Evolutionary conservation across 2,888 invertebrate genomes (phyloP), one percentile per base, ranked within the genome.

Genomic region (Gisinianus flammeolus): DNA sequence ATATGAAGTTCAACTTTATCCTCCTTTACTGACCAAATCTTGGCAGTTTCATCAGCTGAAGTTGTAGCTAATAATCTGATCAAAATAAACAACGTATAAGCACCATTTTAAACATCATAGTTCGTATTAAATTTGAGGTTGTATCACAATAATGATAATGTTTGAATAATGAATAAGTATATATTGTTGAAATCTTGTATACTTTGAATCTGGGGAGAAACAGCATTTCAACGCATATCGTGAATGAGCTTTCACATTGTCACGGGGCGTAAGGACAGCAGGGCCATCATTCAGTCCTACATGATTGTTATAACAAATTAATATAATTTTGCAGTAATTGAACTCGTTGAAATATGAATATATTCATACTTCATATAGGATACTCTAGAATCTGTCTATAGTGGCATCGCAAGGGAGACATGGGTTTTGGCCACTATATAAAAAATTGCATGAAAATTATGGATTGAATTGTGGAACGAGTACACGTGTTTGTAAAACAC

Each of bases 141-240:
- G n/a, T n/a, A n/a, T n/a, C n/a, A n/a, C n/a, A n/a, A n/a, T n/a
- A n/a, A n/a, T n/a, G n/a, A n/a, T n/a, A n/a, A n/a, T n/a, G n/a
- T n/a, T n/a, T n/a, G n/a, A 28, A 58, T 19, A 33, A 26, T 74
- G 6, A 22, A 28, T 5, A 44, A n/a, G n/a, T n/a, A n/a, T n/a
- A n/a, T n/a, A n/a, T n/a, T n/a, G 52, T 44, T 8, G 16, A 44
- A 44, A 44, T 16, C 8, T 8, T 31, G 68, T 90, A 89, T 86
- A 94, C 92, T 90, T 92, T 10, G 96, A 96, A 88, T 98, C 97
- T 0, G 95, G 94, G 87, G 97, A 97, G 87, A 97, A 98, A 87
- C 93, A 93, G 89, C 98, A 98, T 81, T 94, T 92, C 19, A 98
- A 89, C 22, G 93, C 95, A 86, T 97, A 97, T 85, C 94, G 91